Base-by-base conservation (phyloP, 2,113 vertebrate species). In the Heterotis niloticus region DNA sequence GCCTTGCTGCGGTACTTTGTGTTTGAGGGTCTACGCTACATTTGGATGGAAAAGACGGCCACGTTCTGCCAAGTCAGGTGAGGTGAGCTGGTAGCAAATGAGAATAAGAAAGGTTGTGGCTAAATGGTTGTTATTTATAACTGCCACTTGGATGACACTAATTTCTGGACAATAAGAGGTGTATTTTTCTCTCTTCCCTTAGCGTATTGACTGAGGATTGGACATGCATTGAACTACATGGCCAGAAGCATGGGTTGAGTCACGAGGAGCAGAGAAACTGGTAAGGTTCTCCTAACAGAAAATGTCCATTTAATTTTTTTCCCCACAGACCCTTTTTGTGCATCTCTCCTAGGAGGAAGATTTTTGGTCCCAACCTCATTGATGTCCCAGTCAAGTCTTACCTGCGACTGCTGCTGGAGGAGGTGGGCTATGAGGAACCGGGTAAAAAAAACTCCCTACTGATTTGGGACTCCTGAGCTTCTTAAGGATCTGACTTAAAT, bases 351-450 rank as follows among this genome's bases (percentile, higher is more conserved):
- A 99, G 96, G 85, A 94, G 89, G 87, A 83, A 85, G 64, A 78
- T 97, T 14, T 98, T 94, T 0, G 97, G 97, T 13, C 88, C 87
- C 4, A 98, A 98, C 67, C 82, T 95, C 65, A 99, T 99, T 11
- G 89, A 94, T 71, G 93, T 99, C 0, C 96, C 96, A 0, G 94
- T 99, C 82, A 98, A 97, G 86, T 91, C 97, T 68, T 96, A 94
- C 0, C 29, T 85, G 0, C 87, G 83, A 76, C 91, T 99, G 3
- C 83, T 99, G 83, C 86, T 94, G 86, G 95, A 96, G 5, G 96
- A 99, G 95, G 97, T 99, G 85, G 79, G 78, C 71, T 57, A 59
- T 14, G 13, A 17, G 12, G 4, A 17, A 62, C 4, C 14, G 2
- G 60, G 14, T 3, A 17, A 13, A 2, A 20, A 20, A 0, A 14